These are phyloP conservation scores for Cancer borealis DNA, from an alignment of 2,888 invertebrate genomes.

Conservation along the genomic window DNA sequence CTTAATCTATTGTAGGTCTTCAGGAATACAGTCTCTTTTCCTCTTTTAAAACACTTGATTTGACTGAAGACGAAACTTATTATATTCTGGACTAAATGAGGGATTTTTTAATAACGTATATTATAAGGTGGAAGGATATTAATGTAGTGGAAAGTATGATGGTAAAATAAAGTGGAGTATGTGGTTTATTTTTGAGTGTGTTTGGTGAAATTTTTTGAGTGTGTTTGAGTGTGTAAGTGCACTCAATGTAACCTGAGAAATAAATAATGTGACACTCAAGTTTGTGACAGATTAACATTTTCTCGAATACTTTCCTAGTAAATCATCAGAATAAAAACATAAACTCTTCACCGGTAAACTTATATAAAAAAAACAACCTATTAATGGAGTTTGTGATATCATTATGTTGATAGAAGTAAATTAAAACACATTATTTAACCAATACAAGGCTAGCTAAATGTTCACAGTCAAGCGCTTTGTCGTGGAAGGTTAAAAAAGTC, in stretches of 20 bases:
- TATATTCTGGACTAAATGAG: not conserved
- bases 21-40: not conserved
- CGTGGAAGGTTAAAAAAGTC: not conserved
- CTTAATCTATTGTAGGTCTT: not conserved
- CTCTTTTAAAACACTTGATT: not conserved
- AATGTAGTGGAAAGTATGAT: not conserved
- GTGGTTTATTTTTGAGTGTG: not conserved
- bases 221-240: not conserved
- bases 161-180: no score
- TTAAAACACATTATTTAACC: not conserved
- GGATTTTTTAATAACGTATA: not conserved
- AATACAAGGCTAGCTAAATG: not conserved
- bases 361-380: not conserved
- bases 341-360: not conserved
- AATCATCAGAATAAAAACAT: not conserved
- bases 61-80: not conserved
- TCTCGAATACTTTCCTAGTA: not conserved
- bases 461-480: not conserved
- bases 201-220: not conserved
- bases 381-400: not conserved
- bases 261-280: not conserved
- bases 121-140: not conserved
- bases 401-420: not conserved
- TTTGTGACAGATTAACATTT: not conserved
- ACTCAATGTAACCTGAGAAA: not conserved